Base-by-base conservation (phyloP, 2,888 invertebrate genomes). In the Phorcus lineatus region DNA sequence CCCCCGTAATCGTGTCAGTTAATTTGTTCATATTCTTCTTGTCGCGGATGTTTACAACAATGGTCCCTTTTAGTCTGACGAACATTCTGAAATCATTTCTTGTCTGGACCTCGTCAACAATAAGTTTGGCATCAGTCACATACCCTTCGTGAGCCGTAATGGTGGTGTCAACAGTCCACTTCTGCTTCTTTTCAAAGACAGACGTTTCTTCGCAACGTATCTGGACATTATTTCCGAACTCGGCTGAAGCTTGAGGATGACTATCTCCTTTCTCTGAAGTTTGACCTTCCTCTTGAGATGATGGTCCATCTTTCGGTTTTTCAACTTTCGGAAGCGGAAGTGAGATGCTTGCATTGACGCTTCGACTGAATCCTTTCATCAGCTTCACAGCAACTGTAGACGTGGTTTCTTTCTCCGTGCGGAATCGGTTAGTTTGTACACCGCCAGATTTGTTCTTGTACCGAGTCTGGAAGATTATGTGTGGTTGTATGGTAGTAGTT, bases 151-250 rank as follows among this genome's bases (percentile, higher is more conserved):
- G 28, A 11, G 70, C 36, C 2, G 19, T n/a, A 11, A 70, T 70
- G 31, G 70, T 40, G 11, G 70, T 70, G 19, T 70, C 70, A 31
- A 70, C 70, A 17, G 70, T 36, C 70, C 70, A 70, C 28, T 28
- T 36, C 40, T 36, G 19, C 40, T 31, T 36, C 70, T 36, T 70
- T 7, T 36, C 36, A 11, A 70, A 16, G 19, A 40, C 40, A 11
- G 19, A 40, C 17, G 19, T 40, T 70, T 70, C 70, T 2, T 70
- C 70, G 7, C 31, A 36, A 19, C 19, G 31, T n/a, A 70, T 36
- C 31, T 70, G 31, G 19, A 70, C 19, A 19, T 19, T 40, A 36
- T 70, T 70, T n/a, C 70, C 70, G n/a, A 70, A 70, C 11, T 36
- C 36, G 36, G 70, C 36, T 36, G 36, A 36, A 19, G 19, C 70